A percentile compares a stretch with the other conserved stretches of the same genome.
These are phyloP conservation scores for Acromyrmex echinatior DNA, from an alignment of 1,140 invertebrate genomes.

Conservation along the genomic window DNA sequence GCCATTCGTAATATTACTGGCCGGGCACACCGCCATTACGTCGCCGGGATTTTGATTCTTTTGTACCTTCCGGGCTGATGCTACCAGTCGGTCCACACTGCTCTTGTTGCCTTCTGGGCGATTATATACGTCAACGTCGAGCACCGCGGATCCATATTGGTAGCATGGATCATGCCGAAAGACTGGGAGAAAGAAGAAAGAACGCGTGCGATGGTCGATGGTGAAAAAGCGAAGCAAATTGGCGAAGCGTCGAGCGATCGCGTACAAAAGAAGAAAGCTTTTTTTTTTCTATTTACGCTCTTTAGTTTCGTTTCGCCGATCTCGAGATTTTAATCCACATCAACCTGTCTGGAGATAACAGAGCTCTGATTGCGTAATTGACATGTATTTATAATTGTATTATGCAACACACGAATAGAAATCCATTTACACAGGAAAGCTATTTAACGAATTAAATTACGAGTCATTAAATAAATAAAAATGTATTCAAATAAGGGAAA, in stretches of 20 bases:
- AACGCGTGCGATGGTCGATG: background rate
- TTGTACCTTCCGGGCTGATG: slow-evolving; percentile 64
- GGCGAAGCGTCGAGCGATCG: background rate
- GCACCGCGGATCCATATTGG: slow-evolving; percentile 5
- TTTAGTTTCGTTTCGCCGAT: background rate
- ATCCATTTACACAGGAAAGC: background rate
- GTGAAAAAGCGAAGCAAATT: slow-evolving; percentile 41
- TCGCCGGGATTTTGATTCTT: slow-evolving; percentile 76
- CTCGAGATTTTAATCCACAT: slow-evolving; percentile 26
- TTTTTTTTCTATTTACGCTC: slow-evolving; percentile 18
- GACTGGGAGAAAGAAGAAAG: background rate
- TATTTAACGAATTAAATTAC: background rate
- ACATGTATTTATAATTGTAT: background rate
- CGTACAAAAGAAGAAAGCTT: slow-evolving; percentile 28
- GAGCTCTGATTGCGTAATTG: slow-evolving; percentile 3
- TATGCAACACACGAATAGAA: background rate
- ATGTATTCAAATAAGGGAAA: too few relatives aligned
- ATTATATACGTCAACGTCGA: slow-evolving; percentile 52
- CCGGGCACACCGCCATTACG: slow-evolving; percentile 69
- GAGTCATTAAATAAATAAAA: background rate
- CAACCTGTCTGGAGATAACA: background rate
- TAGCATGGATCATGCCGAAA: background rate
- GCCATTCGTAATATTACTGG: slow-evolving; percentile 81
- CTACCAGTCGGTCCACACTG: background rate
- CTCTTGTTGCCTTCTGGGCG: slow-evolving; percentile 7